Base-by-base conservation (phyloP, 2,113 vertebrate genomes). In the Fulica atra region DNA sequence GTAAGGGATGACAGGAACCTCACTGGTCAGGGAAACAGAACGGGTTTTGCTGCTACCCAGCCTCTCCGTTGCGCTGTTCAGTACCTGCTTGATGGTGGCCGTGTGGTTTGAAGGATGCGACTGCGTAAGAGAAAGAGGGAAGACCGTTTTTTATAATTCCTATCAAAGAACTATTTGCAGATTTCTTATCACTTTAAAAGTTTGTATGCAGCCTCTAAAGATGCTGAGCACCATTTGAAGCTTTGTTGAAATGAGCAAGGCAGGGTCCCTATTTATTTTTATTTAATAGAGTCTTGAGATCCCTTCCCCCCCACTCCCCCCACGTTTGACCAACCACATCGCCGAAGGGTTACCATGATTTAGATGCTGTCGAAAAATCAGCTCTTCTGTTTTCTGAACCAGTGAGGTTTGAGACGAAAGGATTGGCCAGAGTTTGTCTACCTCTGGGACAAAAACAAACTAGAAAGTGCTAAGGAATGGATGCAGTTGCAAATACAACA, bases 371-470 rank as follows among this genome's bases (percentile, higher is more conserved):
- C 79, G 70, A 51, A 81, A 42, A 76, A 87, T 81, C 68, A 86
- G 86, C 95, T 96, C 91, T 96, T 98, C 97, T 98, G 98, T 97
- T 98, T 98, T 96, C 97, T 95, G 97, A 97, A 97, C 97, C 97
- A 97, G 97, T 97, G 97, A 98, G 98, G 97, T 97, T 97, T 97
- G 95, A 96, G 92, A 95, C 81, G 92, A 97, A 97, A 97, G 84
- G 88, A 97, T 96, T 97, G 97, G 96, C 98, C 98, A 98, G 98
- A 98, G 98, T 96, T 97, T 93, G 92, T 98, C 98, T 98, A 98
- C 97, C 98, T 98, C 98, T 98, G 97, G 98, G 89, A 97, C 93
- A 96, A 88, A 96, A 97, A 94, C 86, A 63, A 97, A 91, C 82
- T 86, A 97, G 97, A 97, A 98, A 97, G 97, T 79, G 89, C 94